A percentile compares a stretch with the other conserved stretches of the same genome.
Evolutionary conservation across 2,113 vertebrate species (phyloP).

Genomic region (Thamnaconus septentrionalis): DNA sequence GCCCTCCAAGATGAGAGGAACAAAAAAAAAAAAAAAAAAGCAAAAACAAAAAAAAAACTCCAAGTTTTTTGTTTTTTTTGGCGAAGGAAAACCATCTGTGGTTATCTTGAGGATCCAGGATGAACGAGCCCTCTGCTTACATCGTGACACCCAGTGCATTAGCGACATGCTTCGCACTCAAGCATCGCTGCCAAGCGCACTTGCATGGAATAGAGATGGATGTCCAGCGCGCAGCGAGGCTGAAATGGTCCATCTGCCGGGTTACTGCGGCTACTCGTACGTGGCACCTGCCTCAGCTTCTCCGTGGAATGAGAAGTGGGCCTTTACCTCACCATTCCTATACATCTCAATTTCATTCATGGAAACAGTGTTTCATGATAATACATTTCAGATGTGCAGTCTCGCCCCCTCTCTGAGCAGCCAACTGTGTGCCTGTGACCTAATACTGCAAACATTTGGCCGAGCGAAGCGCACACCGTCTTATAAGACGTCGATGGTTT

Average conservation of each 20-base stretch:
- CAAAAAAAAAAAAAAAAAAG: constrained; percentile 53
- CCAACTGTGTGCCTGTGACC: constrained; percentile 44
- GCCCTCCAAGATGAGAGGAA: constrained; percentile 47
- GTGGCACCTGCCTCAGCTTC: too few relatives aligned
- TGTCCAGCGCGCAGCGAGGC: not conserved
- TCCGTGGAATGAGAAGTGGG: not conserved
- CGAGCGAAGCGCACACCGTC: constrained; percentile 41
- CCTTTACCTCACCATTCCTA: constrained; percentile 18
- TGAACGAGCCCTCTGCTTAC: constrained; percentile 34
- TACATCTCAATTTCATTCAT: constrained; percentile 57
- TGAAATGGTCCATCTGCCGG: constrained; percentile 1
- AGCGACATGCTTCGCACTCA: constrained; percentile 38
- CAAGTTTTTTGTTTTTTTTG: not conserved
- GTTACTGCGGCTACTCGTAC: too few relatives aligned
- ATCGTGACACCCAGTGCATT: constrained; percentile 22
- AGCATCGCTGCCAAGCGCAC: constrained; percentile 9
- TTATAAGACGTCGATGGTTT: constrained; percentile 32
- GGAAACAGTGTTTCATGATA: constrained; percentile 47
- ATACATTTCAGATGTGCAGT: constrained; percentile 65
- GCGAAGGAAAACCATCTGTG: constrained; percentile 62
- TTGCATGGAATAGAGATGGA: not conserved
- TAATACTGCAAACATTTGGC: constrained; percentile 60
- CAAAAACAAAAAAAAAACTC: constrained; percentile 56
- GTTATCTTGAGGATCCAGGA: constrained; percentile 35
- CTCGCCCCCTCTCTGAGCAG: constrained; percentile 41